Percentiles rank a stretch among this genome's conserved stretches.
Evolutionary conservation across 2,888 invertebrate species (phyloP).

Genomic region (Digitonthophagus gazella): DNA sequence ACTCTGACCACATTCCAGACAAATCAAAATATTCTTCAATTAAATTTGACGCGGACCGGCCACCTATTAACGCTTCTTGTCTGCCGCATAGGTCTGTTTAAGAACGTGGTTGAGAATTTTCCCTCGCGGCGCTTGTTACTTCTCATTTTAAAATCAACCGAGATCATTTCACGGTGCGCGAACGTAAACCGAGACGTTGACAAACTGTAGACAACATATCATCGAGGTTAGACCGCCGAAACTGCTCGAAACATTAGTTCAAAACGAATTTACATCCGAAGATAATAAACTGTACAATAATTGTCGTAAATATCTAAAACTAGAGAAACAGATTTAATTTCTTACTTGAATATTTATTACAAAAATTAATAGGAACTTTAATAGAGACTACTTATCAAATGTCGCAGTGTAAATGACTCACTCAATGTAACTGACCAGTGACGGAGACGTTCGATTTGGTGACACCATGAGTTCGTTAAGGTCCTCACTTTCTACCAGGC

Average conservation of each 20-base stretch:
- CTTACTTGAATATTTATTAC: constrained; percentile 7
- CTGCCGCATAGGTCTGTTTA: background rate
- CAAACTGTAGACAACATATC: background rate
- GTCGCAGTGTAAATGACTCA: background rate
- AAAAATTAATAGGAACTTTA: too few relatives aligned
- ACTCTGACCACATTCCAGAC: constrained; percentile 5
- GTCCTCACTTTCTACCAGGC: constrained; percentile 38
- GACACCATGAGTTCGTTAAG: constrained; percentile 29
- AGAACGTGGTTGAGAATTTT: background rate
- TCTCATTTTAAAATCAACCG: too few relatives aligned
- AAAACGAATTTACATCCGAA: constrained; percentile 24
- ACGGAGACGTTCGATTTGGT: background rate
- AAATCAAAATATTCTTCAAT: constrained; percentile 9
- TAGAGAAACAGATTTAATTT: constrained; percentile 15
- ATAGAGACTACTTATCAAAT: background rate
- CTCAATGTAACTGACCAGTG: constrained; percentile 5
- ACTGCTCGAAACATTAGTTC: constrained; percentile 19
- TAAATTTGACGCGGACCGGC: background rate
- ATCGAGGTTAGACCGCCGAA: background rate
- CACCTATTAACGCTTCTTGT: background rate
- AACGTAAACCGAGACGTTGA: background rate
- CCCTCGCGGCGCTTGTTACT: background rate
- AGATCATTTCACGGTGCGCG: too few relatives aligned
- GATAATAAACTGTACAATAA: constrained; percentile 28
- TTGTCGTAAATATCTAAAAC: constrained; percentile 1